Evolutionary conservation across 2,113 vertebrate genomes (phyloP).

Genomic region (Charina bottae): DNA sequence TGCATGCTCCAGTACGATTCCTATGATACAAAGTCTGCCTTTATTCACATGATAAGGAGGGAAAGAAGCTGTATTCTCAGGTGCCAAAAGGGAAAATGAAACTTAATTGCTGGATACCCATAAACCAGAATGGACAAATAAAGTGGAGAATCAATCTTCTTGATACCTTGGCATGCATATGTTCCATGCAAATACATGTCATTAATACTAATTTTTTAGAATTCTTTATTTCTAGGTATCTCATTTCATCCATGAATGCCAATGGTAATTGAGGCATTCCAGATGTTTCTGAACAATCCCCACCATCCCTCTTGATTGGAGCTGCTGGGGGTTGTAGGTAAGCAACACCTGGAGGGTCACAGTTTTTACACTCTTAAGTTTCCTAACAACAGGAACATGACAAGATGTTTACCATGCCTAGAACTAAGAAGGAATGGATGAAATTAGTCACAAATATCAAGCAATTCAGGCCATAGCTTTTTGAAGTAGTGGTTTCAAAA

Average conservation of each 20-base stretch:
- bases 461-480: not conserved
- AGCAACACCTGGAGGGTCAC: not conserved
- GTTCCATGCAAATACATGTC: no score
- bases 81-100: not conserved
- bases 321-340: not conserved
- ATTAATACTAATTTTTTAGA: not conserved
- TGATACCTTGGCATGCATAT: not conserved
- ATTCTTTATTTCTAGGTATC: not conserved
- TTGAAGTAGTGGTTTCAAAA: not conserved
- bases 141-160: not conserved
- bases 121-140: not conserved
- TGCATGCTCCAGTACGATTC: not conserved
- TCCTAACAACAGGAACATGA: not conserved
- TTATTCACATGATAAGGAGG: not conserved
- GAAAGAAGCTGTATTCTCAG: not conserved
- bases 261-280: not conserved
- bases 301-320: not conserved
- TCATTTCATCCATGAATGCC: not conserved
- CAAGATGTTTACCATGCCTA: not conserved
- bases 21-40: not conserved
- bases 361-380: not conserved
- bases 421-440: not conserved
- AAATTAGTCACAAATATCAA: not conserved
- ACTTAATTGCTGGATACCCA: not conserved
- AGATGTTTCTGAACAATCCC: not conserved